Evolutionary conservation across 2,888 invertebrate genomes (phyloP), one percentile per base, ranked within the genome.

Genomic region (Tipula unca): DNA sequence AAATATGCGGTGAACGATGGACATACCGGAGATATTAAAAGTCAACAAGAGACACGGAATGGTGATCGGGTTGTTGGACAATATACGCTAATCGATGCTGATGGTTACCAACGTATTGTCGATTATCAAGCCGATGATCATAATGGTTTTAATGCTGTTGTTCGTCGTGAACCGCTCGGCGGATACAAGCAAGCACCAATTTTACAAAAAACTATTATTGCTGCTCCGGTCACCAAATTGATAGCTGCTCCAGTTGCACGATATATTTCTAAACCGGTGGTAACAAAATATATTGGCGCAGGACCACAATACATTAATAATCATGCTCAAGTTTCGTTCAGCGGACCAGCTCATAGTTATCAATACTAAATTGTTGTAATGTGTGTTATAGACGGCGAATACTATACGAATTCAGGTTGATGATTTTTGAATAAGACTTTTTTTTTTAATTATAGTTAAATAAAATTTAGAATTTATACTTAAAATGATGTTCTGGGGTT

Each of bases 71-170:
- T 92, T 29, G 91, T 91, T 86, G 92, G 92, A 4, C 89, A 90
- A 87, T 93, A 92, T 87, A 91, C 92, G 86, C 88, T 93, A 2
- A 89, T 92, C 87, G 92, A 92, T 87, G 88, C 92, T 35, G 92
- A 92, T 89, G 92, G 92, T 42, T 90, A 90, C 87, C 90, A 90
- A 86, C 91, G 93, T 86, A 90, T 91, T 54, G 93, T 93, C n/a
- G 91, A 92, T 32, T 93, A 93, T 89, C 90, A 90, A 86, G 91
- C 92, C 32, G 92, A 92, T 88, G 89, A 91, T n/a, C 91, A 91
- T 87, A 91, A 89, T 86, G 92, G 93, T 86, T 93, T 93, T 89
- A 92, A 92, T 88, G 93, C 93, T 3, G 88, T 92, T 54, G 92
- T 92, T 1, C 90, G 90, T 86, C 92, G 91, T 69, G 92, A 92